phyloP scores from a whole-genome alignment of 1,140 invertebrate species.

The Drosophila sulfurigaster region DNA sequence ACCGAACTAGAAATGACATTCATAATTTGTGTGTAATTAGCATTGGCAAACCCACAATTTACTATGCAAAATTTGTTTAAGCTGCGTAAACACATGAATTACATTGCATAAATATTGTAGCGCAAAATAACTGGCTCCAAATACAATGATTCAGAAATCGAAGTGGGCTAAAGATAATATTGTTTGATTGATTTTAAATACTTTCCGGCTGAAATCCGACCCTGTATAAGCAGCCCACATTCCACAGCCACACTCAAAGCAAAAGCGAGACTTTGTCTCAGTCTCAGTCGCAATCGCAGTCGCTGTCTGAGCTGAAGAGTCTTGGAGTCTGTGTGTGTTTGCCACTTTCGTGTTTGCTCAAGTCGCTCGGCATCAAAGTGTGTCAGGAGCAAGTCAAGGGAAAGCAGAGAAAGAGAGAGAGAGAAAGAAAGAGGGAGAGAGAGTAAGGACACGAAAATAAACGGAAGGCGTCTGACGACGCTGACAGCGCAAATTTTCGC shows the following conservation, averaged over 20 bases:
- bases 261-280: not conserved
- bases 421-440: not conserved
- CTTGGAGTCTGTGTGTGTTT: constrained; percentile 12
- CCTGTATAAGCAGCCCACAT: constrained; percentile 5
- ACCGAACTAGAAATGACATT: no score
- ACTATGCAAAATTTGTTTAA: not conserved
- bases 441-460: constrained; percentile 18
- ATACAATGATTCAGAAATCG: not conserved
- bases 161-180: not conserved
- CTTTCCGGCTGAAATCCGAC: constrained; percentile 1
- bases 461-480: constrained; percentile 35
- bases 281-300: not conserved
- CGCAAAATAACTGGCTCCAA: not conserved
- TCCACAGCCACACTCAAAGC: no score
- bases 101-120: not conserved
- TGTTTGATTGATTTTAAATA: constrained; percentile 4
- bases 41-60: no score
- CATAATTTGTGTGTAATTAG: no score
- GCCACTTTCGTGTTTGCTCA: constrained; percentile 35
- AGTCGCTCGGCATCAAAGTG: constrained; percentile 48
- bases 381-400: constrained; percentile 3
- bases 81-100: not conserved
- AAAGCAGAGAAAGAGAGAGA: not conserved
- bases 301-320: not conserved
- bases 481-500: constrained; percentile 54